Evolutionary conservation across 2,797 vertebrate genomes (phyloP).

Genomic region (Ctenopoma kingsleyae): DNA sequence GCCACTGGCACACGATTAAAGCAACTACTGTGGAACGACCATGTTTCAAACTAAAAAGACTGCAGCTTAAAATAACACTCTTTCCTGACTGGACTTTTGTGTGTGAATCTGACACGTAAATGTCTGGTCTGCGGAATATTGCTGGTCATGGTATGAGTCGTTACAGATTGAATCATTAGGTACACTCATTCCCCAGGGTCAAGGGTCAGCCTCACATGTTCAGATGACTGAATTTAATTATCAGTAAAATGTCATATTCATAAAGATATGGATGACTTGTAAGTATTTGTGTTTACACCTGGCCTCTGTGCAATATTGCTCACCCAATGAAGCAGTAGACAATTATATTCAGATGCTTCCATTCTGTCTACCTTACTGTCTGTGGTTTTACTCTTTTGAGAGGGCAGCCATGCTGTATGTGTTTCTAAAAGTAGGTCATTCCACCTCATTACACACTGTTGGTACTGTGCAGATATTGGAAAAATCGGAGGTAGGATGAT

Average conservation of each 20-base stretch:
- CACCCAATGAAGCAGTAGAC: background rate
- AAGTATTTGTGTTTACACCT: slow-evolving; percentile 7
- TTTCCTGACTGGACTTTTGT: background rate
- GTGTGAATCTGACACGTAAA: background rate
- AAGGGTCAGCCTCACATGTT: slow-evolving; percentile 18
- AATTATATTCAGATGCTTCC: slow-evolving; percentile 23
- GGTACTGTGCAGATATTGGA: slow-evolving; percentile 32
- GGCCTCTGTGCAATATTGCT: background rate
- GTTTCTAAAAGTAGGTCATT: slow-evolving; percentile 65
- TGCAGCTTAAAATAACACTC: background rate
- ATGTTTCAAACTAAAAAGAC: slow-evolving; percentile 13
- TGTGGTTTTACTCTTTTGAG: slow-evolving; percentile 4
- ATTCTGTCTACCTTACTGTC: background rate
- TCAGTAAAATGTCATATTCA: slow-evolving; percentile 46
- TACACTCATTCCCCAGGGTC: background rate
- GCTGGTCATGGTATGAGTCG: background rate
- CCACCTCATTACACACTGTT: slow-evolving; percentile 45
- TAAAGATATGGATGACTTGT: background rate
- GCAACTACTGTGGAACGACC: slow-evolving; percentile 2
- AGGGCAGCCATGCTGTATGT: slow-evolving; percentile 35
- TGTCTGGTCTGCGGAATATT: background rate
- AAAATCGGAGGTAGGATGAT: slow-evolving; percentile 34
- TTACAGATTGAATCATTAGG: slow-evolving; percentile 34
- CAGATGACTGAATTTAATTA: slow-evolving; percentile 31
- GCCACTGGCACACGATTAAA: slow-evolving; percentile 18